phyloP scores from a whole-genome alignment of 2,888 invertebrate genomes.

The Hanleya hanleyi region DNA sequence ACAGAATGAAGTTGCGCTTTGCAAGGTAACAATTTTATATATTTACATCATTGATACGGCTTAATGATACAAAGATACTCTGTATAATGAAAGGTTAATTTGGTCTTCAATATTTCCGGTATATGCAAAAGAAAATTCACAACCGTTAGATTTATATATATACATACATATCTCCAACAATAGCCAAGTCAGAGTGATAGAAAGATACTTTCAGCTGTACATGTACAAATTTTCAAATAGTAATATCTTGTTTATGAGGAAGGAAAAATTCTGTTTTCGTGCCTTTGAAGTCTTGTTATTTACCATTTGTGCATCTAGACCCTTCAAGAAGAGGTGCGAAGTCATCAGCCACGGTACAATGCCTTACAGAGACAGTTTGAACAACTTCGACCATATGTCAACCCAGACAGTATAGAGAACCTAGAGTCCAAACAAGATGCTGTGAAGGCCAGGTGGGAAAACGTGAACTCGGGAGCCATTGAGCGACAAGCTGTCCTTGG shows the following conservation, averaged over 20 bases:
- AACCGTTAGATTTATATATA: too few species aligned
- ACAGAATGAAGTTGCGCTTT: slow-evolving; percentile 64
- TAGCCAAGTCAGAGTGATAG: too few species aligned
- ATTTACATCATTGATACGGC: not conserved
- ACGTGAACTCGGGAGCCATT: slow-evolving; percentile 79
- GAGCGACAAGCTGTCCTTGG: slow-evolving; percentile 79
- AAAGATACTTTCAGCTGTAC: too few species aligned
- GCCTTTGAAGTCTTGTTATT: too few species aligned
- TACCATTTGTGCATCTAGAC: too few species aligned
- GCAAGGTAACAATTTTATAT: slow-evolving; percentile 61
- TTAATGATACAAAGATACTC: not conserved
- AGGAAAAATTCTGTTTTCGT: too few species aligned
- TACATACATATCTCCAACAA: too few species aligned
- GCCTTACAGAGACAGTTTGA: slow-evolving; percentile 59
- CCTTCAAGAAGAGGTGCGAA: slow-evolving; percentile 62
- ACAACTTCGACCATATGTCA: slow-evolving; percentile 60
- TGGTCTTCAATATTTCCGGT: too few species aligned
- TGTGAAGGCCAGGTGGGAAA: slow-evolving; percentile 86
- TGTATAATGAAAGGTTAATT: too few species aligned
- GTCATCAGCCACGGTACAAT: slow-evolving; percentile 59
- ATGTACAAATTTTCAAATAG: too few species aligned
- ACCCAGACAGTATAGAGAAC: slow-evolving; percentile 54
- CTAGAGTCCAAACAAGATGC: slow-evolving; percentile 84
- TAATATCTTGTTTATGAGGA: too few species aligned
- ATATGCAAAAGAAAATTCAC: too few species aligned